Conservation (phyloP, 2,888 invertebrate genomes). For the Patella pellucida region DNA sequence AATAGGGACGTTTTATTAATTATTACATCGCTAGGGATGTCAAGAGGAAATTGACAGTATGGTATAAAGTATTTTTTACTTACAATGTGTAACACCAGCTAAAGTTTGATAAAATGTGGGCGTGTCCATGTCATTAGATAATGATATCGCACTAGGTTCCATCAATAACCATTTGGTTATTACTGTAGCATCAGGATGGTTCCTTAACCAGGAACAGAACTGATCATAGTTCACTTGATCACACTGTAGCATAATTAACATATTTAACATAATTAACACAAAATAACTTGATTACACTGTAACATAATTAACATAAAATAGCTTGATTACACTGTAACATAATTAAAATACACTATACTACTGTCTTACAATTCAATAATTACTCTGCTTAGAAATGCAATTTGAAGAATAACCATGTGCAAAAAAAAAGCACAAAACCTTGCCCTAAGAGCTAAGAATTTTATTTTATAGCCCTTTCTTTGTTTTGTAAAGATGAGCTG, state of each 20-base stretch:
- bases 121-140: constrained; percentile 86
- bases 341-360: not conserved
- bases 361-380: not conserved
- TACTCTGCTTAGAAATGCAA: too few species aligned
- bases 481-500: too few species aligned
- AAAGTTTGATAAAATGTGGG: constrained; percentile 92
- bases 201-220: constrained; percentile 84
- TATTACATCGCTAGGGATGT: too few species aligned
- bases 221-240: constrained; percentile 73
- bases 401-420: too few species aligned
- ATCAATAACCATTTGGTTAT: constrained; percentile 80
- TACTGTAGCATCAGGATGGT: constrained; percentile 80
- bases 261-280: not conserved
- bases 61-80: constrained; percentile 59
- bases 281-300: too few species aligned
- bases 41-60: too few species aligned
- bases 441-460: too few species aligned
- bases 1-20: too few species aligned
- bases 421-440: too few species aligned
- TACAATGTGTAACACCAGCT: constrained; percentile 92
- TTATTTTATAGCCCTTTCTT: too few species aligned
- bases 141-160: constrained; percentile 78
- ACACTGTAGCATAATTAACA: constrained; percentile 58
- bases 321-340: too few species aligned
- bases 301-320: not conserved